Evolutionary conservation across 2,888 invertebrate genomes (phyloP), one percentile per base, ranked within the genome.

Genomic region (Yponomeuta malinellus): DNA sequence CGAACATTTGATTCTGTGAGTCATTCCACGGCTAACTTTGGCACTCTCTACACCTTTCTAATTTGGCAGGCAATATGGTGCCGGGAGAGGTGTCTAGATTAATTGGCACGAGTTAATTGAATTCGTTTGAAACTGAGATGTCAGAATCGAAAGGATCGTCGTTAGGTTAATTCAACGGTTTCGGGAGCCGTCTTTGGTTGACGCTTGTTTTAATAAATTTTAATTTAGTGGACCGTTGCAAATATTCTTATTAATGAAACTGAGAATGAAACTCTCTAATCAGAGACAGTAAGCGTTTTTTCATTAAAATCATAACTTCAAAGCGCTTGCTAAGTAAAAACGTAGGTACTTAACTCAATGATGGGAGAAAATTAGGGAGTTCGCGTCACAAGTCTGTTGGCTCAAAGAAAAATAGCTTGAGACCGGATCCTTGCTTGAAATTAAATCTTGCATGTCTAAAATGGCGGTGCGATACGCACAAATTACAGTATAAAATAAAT

Each of bases 401-500:
- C 29, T 12, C 29, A 8, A 65, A 48, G 23, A 68, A 68, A 70
- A 70, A 70, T 71, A 68, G 68, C 48, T 71, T 31, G 52, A 52
- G 66, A 71, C 52, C 63, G 31, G 68, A n/a, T 67, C 66, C 52
- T 33, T 67, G 23, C n/a, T 23, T 23, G 68, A 71, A 71, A 52
- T 71, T 43, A 68, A 68, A 68, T 68, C 68, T 48, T 48, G 43
- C 68, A 70, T 70, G 70, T 70, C 70, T 68, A 65, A 67, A 63
- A 33, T 23, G 64, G 70, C 70, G 64, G 63, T 29, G 76, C 75
- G 76, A 77, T 77, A 77, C 76, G 77, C 77, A 76, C 77, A 79
- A 81, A 81, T 81, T 79, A 77, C 79, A 76, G 77, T 76, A 77
- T 78, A 78, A 81, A 82, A 80, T 83, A 81, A 82, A 82, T 83